Evolutionary conservation across 2,888 invertebrate species (phyloP).

Genomic region (Cantharis rustica): DNA sequence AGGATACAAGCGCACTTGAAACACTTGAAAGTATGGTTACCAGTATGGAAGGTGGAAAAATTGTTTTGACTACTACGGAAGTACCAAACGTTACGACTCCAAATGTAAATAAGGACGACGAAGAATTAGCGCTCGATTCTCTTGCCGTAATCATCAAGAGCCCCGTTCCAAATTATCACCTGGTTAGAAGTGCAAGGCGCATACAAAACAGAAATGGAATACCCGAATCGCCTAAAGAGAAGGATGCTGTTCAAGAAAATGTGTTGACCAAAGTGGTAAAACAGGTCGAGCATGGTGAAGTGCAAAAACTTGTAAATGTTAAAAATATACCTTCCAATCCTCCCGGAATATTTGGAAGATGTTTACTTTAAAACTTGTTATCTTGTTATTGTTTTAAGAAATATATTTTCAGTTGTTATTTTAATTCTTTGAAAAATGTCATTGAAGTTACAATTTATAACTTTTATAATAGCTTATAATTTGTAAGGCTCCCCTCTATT

Average conservation of each 20-base stretch:
- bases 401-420: neutral
- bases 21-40: constrained; percentile 11
- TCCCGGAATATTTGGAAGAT: neutral
- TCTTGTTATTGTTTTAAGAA: neutral
- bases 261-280: neutral
- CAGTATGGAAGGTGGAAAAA: neutral
- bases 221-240: neutral
- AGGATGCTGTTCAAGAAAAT: neutral
- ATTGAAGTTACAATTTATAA: no score
- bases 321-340: neutral
- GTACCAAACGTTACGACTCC: neutral
- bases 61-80: neutral
- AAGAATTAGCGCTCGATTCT: neutral
- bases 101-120: neutral
- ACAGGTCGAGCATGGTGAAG: neutral
- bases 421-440: no score
- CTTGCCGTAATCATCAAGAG: neutral
- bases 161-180: neutral
- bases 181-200: neutral
- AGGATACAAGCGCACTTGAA: constrained; percentile 7
- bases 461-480: no score
- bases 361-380: neutral
- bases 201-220: neutral
- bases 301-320: neutral
- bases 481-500: no score